Evolutionary conservation across 2,797 vertebrate species (phyloP), one percentile per base, ranked within the genome.

Genomic region (Melanotaenia trifasciata): DNA sequence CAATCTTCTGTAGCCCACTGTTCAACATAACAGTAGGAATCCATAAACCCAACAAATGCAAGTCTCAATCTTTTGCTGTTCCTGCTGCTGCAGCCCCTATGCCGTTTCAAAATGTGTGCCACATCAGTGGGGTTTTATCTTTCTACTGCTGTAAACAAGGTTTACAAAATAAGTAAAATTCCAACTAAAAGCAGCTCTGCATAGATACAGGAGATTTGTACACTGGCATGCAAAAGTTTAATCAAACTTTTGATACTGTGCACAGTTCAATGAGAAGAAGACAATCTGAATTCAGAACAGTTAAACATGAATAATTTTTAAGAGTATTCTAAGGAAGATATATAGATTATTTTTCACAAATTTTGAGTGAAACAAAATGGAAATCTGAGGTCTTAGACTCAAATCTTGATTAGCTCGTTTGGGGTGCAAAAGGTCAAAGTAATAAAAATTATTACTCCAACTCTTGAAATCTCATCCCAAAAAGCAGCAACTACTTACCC

Each of bases 11-110:
- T 12, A 2, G 16, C 36, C 47, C n/a, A 4, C 50, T 16, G n/a
- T 40, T 61, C 28, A 33, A 35, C 72, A 74, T 58, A 3, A 6
- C 45, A 67, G 16, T 5, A 70, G 22, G 74, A 65, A 70, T 65
- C 64, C 33, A 40, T 38, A 47, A 68, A 59, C 68, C 64, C 69
- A 50, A 61, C 36, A 74, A 70, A 57, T 54, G 26, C 57, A 36
- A 28, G 13, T 67, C 36, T 71, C 20, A 62, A 36, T 65, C 22
- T 54, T 24, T 57, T 24, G 35, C 24, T 56, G 24, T 51, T 70
- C 54, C 33, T 7, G 22, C 45, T 66, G 32, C 62, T 70, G 24
- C 36, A 47, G n/a, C 4, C 54, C 14, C 24, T 14, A 1, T n/a
- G 20, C 43, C 47, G 57, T 66, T 69, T 50, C 35, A 78, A 50